A percentile compares a stretch with the other conserved stretches of the same genome.
Conservation (phyloP, 2,113 vertebrate species). For the Microcebus griseorufus region DNA sequence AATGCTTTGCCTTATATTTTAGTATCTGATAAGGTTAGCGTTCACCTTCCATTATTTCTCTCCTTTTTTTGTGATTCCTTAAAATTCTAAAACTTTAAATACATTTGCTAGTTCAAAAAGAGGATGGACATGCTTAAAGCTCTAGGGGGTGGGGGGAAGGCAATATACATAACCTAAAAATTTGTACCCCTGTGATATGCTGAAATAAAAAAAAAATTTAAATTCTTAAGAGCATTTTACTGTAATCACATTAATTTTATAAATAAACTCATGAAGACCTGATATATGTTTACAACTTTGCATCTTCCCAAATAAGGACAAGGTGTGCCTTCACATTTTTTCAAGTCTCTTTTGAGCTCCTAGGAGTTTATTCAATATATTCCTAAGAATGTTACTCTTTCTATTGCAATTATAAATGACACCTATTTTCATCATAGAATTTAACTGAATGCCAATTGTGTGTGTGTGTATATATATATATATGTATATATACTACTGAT, state of each 20-base stretch:
- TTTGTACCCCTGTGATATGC: too few species aligned
- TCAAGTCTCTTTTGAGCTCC: neutral
- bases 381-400: neutral
- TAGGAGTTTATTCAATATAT: neutral
- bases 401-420: neutral
- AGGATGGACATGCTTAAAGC: too few species aligned
- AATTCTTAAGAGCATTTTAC: neutral
- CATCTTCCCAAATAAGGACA: neutral
- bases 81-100: neutral
- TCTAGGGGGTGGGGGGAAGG: too few species aligned
- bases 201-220: too few species aligned
- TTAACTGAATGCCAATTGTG: neutral
- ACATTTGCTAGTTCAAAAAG: neutral
- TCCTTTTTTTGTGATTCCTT: neutral
- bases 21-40: neutral
- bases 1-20: neutral
- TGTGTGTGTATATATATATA: too few species aligned
- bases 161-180: too few species aligned
- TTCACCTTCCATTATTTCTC: neutral
- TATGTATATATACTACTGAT: neutral
- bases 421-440: neutral
- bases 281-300: neutral
- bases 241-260: neutral
- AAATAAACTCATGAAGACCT: neutral
- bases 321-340: neutral